Evolutionary conservation across 2,113 vertebrate genomes (phyloP).

Genomic region (Daubentonia madagascariensis): DNA sequence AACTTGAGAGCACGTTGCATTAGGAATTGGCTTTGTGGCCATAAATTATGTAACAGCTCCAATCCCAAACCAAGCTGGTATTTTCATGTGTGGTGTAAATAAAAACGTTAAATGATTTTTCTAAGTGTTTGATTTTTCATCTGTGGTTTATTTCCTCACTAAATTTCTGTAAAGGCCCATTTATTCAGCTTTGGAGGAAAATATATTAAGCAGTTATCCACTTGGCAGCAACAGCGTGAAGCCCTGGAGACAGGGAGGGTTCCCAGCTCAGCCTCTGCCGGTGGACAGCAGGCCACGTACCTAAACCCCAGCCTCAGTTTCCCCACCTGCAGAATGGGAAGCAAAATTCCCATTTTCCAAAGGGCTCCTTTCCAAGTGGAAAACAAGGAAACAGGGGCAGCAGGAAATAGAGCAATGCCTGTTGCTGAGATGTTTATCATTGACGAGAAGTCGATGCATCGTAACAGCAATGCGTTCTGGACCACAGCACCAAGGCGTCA

Average conservation of each 20-base stretch:
- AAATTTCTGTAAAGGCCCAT: constrained; percentile 36
- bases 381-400: neutral
- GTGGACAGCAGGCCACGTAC: rapidly evolving
- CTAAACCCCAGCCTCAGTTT: neutral
- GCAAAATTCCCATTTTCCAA: neutral
- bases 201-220: neutral
- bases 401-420: rapidly evolving
- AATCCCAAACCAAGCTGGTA: neutral
- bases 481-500: rapidly evolving
- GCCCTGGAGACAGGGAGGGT: rapidly evolving
- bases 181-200: constrained; percentile 33
- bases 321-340: neutral
- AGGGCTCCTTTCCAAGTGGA: neutral
- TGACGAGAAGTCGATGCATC: rapidly evolving
- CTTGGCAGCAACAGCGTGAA: neutral
- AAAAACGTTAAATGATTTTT: constrained; percentile 67
- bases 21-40: constrained; percentile 42
- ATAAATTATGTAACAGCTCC: constrained; percentile 73
- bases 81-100: constrained; percentile 61
- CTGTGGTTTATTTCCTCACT: neutral
- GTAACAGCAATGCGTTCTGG: rapidly evolving
- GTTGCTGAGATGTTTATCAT: rapidly evolving
- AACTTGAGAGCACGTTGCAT: constrained; percentile 34
- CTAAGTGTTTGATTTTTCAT: constrained; percentile 63
- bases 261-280: rapidly evolving